These are phyloP conservation scores for Poeciliopsis presidionis DNA, from an alignment of 2,797 vertebrate species.

Conservation along the genomic window DNA sequence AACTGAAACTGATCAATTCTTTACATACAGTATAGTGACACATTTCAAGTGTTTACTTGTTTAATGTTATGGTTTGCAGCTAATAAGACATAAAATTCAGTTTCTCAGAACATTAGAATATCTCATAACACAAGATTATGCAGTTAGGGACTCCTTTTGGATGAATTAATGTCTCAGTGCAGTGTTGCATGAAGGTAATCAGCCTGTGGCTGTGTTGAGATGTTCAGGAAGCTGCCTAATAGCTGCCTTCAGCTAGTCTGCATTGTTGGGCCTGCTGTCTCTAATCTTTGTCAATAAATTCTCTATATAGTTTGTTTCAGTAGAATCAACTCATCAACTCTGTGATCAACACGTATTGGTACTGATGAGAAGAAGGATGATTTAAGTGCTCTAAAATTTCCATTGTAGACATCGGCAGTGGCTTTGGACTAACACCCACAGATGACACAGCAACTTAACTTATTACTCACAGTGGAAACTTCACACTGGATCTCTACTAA, in stretches of 20 bases:
- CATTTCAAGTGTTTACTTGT: not conserved
- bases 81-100: not conserved
- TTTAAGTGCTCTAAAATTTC: not conserved
- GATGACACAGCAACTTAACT: not conserved
- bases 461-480: not conserved
- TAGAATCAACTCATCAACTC: not conserved
- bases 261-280: too few species aligned
- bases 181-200: too few species aligned
- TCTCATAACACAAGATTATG: not conserved
- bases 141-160: not conserved
- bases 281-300: not conserved
- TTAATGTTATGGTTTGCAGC: not conserved
- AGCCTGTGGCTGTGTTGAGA: too few species aligned
- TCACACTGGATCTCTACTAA: not conserved
- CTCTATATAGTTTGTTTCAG: not conserved
- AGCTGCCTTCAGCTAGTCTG: too few species aligned
- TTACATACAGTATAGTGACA: not conserved
- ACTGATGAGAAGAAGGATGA: not conserved
- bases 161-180: not conserved
- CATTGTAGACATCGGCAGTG: not conserved
- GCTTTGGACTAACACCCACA: not conserved
- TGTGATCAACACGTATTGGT: too few species aligned
- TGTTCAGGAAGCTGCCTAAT: too few species aligned
- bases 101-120: not conserved
- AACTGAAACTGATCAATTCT: not conserved